A percentile compares a stretch with the other conserved stretches of the same genome.
Conservation (phyloP, 2,888 invertebrate species). For the Ypsolopha scabrella region DNA sequence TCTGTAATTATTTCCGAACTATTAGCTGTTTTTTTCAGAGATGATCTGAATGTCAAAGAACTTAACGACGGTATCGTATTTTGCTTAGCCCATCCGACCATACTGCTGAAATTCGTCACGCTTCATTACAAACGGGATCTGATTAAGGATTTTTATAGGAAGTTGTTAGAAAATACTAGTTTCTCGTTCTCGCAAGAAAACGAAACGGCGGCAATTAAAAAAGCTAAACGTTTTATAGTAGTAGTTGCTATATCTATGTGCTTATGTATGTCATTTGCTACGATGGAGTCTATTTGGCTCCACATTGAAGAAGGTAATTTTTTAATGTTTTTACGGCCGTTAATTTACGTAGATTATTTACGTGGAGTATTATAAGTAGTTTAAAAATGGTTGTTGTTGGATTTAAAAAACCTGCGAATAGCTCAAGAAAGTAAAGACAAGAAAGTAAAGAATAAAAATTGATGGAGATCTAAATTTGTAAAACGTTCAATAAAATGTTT, state of each 20-base stretch:
- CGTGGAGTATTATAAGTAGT: no score
- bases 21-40: conserved; percentile 19
- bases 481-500: no score
- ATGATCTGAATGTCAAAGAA: conserved; percentile 28
- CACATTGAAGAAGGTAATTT: conserved; percentile 28
- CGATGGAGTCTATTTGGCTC: conserved; percentile 21
- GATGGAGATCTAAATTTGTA: no score
- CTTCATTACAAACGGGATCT: conserved; percentile 22
- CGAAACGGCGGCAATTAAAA: conserved; percentile 24
- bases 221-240: conserved; percentile 14
- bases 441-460: no score
- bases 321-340: no score
- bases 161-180: conserved; percentile 27
- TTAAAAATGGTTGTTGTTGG: no score
- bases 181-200: conserved; percentile 16
- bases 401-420: no score
- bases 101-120: conserved; percentile 25
- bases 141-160: conserved; percentile 23
- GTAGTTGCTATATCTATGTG: conserved; percentile 18
- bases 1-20: conserved; percentile 22
- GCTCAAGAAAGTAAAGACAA: no score
- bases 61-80: conserved; percentile 29
- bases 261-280: conserved; percentile 7
- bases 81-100: conserved; percentile 24
- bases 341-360: no score